Conservation (phyloP, 2,888 invertebrate genomes). For the Tupiocoris notatus region DNA sequence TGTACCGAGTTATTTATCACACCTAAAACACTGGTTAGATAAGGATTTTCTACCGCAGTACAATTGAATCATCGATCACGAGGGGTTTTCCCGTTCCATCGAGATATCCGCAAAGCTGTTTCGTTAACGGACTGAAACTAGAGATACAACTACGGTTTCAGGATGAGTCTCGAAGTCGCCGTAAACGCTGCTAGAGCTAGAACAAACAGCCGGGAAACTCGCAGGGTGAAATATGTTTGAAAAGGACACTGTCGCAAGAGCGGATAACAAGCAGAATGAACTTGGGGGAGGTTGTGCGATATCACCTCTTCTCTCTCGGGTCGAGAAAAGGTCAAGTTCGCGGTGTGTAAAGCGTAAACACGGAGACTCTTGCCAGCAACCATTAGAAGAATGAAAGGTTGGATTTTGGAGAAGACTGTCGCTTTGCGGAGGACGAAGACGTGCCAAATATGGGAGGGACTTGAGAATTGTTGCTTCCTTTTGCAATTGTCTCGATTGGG, state of each 20-base stretch:
- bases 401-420: background rate
- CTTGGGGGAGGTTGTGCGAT: no score
- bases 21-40: background rate
- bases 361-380: background rate
- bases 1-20: background rate
- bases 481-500: no score
- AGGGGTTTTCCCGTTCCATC: background rate
- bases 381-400: slow-evolving; percentile 2
- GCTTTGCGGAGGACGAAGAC: background rate
- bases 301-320: background rate
- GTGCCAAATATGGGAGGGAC: no score
- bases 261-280: background rate
- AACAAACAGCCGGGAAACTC: background rate
- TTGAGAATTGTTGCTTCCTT: no score
- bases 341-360: background rate
- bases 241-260: no score
- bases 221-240: background rate
- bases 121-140: background rate
- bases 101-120: background rate
- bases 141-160: background rate
- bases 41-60: no score
- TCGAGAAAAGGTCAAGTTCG: slow-evolving; percentile 24
- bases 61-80: background rate
- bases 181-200: background rate
- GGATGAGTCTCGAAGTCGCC: background rate